phyloP scores from a whole-genome alignment of 2,888 invertebrate genomes.

The Mesorhabditis sp. region DNA sequence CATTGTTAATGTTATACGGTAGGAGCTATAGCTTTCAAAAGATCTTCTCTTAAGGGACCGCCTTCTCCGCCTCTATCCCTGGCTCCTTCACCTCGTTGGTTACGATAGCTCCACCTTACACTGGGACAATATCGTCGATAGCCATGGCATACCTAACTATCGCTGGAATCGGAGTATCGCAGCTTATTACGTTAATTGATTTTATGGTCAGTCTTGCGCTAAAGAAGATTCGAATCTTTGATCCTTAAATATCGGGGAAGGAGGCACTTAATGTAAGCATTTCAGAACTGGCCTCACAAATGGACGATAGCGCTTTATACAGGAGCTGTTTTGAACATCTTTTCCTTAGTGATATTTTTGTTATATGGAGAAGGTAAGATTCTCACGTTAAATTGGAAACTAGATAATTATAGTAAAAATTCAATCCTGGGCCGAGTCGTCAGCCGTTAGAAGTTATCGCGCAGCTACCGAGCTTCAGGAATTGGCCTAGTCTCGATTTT shows the following conservation, averaged over 20 bases:
- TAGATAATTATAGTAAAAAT: background rate
- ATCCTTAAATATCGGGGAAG: background rate
- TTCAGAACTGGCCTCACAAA: background rate
- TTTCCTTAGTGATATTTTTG: conserved; percentile 5
- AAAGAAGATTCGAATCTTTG: too few relatives aligned
- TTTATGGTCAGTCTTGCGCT: background rate
- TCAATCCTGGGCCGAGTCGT: background rate
- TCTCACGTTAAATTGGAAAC: background rate
- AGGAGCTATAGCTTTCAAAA: background rate
- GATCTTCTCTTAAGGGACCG: background rate
- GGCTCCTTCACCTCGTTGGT: conserved; percentile 4
- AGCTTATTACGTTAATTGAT: background rate
- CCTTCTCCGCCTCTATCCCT: conserved; percentile 1
- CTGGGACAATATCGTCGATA: background rate
- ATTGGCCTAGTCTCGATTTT: background rate
- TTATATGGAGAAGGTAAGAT: background rate
- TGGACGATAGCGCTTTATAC: background rate
- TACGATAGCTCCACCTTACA: background rate
- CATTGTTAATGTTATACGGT: background rate
- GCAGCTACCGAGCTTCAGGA: background rate
- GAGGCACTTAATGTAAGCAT: background rate
- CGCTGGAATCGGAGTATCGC: background rate
- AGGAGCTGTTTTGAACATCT: background rate
- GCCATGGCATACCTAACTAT: background rate
- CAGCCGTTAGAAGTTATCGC: too few relatives aligned